Conservation (phyloP, 1,140 invertebrate species). For the Helicoverpa zea region DNA sequence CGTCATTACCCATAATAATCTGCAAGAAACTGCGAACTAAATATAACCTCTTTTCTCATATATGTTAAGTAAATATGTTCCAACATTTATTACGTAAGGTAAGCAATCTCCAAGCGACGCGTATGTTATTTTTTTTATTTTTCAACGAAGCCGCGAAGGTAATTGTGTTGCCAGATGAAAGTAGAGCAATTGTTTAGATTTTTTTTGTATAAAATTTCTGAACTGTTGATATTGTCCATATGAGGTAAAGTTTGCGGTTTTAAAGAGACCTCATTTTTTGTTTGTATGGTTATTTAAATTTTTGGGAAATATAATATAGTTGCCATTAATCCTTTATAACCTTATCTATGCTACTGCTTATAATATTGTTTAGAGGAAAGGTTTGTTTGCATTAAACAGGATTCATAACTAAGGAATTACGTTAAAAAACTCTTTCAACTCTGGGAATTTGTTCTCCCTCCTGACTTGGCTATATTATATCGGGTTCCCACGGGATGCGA, state of each 20-base stretch:
- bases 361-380: no score
- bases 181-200: constrained; percentile 15
- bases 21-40: constrained; percentile 2
- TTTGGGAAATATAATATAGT: no score
- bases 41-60: constrained; percentile 23
- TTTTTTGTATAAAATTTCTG: not conserved
- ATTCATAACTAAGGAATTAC: no score
- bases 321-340: no score
- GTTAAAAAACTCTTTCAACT: no score
- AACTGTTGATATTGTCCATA: not conserved
- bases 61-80: constrained; percentile 27
- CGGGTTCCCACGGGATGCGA: no score
- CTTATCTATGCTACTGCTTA: no score
- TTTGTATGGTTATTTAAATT: no score
- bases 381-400: no score
- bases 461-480: no score
- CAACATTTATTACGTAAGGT: constrained; percentile 21
- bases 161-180: constrained; percentile 33
- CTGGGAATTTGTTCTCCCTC: no score
- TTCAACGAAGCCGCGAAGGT: not conserved
- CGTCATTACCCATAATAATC: not conserved
- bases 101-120: constrained; percentile 23
- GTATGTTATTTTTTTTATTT: constrained; percentile 9
- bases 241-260: not conserved
- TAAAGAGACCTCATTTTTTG: no score